These are phyloP conservation scores for Cromileptes altivelis DNA, from an alignment of 2,113 vertebrate species.

Conservation along the genomic window DNA sequence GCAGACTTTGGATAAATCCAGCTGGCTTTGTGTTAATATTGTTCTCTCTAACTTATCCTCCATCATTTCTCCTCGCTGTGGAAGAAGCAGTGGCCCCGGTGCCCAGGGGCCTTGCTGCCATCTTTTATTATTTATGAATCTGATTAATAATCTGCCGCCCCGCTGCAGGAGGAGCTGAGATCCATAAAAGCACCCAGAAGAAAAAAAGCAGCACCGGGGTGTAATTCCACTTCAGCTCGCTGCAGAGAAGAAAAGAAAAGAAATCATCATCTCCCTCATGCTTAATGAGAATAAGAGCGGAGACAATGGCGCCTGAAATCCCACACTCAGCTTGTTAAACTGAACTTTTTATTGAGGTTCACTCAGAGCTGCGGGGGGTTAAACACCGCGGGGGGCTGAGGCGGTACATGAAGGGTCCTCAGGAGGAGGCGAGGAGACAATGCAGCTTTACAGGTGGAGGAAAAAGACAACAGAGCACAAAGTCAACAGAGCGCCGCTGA, in stretches of 20 bases:
- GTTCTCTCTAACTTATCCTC: conserved; percentile 62
- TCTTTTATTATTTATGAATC: conserved; percentile 84
- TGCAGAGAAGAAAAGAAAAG: conserved; percentile 48
- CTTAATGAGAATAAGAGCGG: conserved; percentile 71
- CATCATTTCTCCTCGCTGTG: conserved; percentile 44
- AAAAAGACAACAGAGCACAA: not conserved
- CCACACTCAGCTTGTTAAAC: conserved; percentile 57
- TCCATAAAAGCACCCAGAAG: conserved; percentile 71
- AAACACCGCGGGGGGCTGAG: conserved; percentile 9
- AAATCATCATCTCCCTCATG: conserved; percentile 54
- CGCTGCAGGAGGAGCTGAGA: conserved; percentile 64
- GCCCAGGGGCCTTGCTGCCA: conserved; percentile 62
- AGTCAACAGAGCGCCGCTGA: not conserved
- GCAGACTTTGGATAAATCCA: conserved; percentile 65
- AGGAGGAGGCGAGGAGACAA: not conserved
- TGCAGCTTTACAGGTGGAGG: not conserved
- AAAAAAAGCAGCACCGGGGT: conserved; percentile 41
- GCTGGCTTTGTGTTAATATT: conserved; percentile 70
- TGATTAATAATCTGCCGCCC: conserved; percentile 78
- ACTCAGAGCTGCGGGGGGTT: conserved; percentile 17
- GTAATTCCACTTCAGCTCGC: conserved; percentile 66
- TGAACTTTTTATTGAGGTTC: conserved; percentile 63
- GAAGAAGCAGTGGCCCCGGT: conserved; percentile 55
- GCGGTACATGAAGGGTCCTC: not conserved
- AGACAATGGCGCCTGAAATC: conserved; percentile 48